A percentile compares a stretch with the other conserved stretches of the same genome.
phyloP scores from a whole-genome alignment of 1,140 invertebrate genomes.

The Ruditapes philippinarum region DNA sequence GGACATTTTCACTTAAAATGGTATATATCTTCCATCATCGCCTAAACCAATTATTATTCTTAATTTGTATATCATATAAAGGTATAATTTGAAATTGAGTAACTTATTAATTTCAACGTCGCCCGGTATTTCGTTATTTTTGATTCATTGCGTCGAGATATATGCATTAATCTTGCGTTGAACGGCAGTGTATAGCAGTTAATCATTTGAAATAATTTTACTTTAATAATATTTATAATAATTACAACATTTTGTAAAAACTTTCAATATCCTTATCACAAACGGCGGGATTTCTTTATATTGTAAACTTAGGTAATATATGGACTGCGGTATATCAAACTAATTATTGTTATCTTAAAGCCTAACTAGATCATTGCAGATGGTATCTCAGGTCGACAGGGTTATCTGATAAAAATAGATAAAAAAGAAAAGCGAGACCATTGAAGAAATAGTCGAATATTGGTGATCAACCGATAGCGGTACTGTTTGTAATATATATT shows the following conservation, averaged over 20 bases:
- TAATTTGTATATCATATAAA: no score
- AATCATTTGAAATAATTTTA: neutral
- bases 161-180: neutral
- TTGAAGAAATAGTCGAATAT: constrained; percentile 19
- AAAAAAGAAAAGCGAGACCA: neutral
- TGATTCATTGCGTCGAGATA: no score
- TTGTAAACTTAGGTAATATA: constrained; percentile 31
- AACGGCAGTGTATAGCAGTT: neutral
- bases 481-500: neutral
- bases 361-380: neutral
- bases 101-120: no score
- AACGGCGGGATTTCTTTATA: neutral
- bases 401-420: neutral
- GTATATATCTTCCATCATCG: no score
- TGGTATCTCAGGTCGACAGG: neutral
- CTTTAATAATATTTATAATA: neutral
- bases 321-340: constrained; percentile 13
- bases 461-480: neutral
- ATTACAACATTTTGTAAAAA: neutral
- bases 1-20: no score
- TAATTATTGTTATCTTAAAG: neutral
- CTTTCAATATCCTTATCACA: constrained; percentile 13
- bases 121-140: no score
- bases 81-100: no score
- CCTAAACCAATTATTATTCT: no score